Base-by-base conservation (phyloP, 2,888 invertebrate genomes). In the Bombyx huttoni region DNA sequence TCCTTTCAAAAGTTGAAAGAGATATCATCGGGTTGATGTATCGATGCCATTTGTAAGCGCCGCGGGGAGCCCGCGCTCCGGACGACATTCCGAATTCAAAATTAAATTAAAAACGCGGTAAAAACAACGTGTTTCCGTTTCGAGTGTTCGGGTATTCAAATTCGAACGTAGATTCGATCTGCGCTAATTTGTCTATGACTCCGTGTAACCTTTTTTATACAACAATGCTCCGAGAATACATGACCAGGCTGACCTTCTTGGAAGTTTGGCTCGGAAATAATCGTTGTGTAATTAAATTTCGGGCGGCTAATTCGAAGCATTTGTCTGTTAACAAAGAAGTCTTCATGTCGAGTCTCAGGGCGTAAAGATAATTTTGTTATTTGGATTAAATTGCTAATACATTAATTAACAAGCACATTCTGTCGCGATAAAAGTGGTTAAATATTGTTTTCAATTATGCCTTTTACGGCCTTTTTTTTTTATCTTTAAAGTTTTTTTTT, bases 1-100 rank as follows among this genome's bases (percentile, higher is more conserved):
- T 74, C 71, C 75, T 71, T 82, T 80, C 78, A 78, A 78, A 82
- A 83, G 80, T 81, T 84, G 81, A 88, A 85, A 82, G 81, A 87
- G 88, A 88, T 87, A 87, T 85, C 87, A 87, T 87, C 87, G 75
- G 64, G 64, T 76, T 87, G 88, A 88, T 87, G 84, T 78, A 86
- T 86, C 70, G 79, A 73, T 71, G 75, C 81, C 84, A 88, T 88
- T 88, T 82, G 85, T 86, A 74, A 79, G 67, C 81, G 70, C 80
- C 61, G 75, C 80, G 77, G 85, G 87, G 81, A 69, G 75, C 75
- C 61, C 67, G 73, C 70, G 67, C 72, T 70, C 65, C 68, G 70
- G 69, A 72, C 78, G 78, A 81, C 80, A 80, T 83, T 79, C 81
- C 75, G 64, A 81, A 84, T 82, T 81, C 77, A 77, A 86, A 53